Percentiles rank a stretch among this genome's conserved stretches.
phyloP scores from a whole-genome alignment of 2,888 invertebrate genomes.

The Atrina japonica region DNA sequence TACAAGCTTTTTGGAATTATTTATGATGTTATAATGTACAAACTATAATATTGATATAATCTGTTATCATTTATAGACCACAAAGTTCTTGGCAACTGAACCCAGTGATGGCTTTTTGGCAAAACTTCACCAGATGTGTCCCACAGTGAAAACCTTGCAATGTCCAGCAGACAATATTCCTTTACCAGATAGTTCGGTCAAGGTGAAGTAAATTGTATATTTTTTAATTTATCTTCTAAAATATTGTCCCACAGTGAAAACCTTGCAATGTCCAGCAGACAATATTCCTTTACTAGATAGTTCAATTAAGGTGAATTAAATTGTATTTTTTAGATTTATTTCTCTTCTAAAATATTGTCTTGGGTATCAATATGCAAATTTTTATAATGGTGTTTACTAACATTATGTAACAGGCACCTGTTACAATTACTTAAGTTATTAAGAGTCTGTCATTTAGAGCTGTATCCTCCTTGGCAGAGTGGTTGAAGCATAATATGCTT shows the following conservation, averaged over 20 bases:
- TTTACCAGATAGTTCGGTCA: slow-evolving; percentile 52
- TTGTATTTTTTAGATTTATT: background rate
- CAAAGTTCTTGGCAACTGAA: slow-evolving; percentile 61
- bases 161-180: slow-evolving; percentile 56
- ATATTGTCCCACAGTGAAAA: slow-evolving; percentile 50
- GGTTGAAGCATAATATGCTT: no score
- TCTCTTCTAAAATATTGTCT: no score
- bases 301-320: slow-evolving; percentile 49
- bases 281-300: slow-evolving; percentile 53
- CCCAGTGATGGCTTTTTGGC: slow-evolving; percentile 60
- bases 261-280: slow-evolving; percentile 50
- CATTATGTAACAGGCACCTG: no score
- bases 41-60: no score
- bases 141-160: slow-evolving; percentile 46
- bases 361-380: no score
- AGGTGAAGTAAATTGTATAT: slow-evolving; percentile 34
- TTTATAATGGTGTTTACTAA: no score
- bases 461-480: no score
- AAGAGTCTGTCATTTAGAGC: no score
- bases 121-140: slow-evolving; percentile 46
- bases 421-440: no score
- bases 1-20: no score
- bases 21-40: no score
- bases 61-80: slow-evolving; percentile 45
- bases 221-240: no score